Conservation (phyloP, 1,140 invertebrate species). For the Cotesia typhae region DNA sequence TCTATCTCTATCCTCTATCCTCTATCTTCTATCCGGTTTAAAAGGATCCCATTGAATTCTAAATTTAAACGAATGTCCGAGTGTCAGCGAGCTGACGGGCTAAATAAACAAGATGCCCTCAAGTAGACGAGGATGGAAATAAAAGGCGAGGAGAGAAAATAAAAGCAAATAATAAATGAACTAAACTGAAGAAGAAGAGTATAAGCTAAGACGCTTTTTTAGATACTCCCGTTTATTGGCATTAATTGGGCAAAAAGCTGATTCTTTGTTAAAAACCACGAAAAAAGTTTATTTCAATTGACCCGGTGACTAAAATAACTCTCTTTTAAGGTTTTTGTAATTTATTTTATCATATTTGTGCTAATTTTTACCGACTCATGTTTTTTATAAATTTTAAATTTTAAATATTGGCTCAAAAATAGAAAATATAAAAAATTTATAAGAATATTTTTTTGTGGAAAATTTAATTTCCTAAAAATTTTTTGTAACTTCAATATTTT, state of each 20-base stretch:
- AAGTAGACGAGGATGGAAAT: conserved; percentile 35
- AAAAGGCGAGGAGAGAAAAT: background rate
- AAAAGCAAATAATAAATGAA: conserved; percentile 32
- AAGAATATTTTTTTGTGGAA: background rate
- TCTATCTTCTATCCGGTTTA: conserved; percentile 44
- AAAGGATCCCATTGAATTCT: conserved; percentile 67
- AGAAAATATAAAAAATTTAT: background rate
- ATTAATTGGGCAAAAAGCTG: too few relatives aligned
- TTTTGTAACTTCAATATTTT: too few relatives aligned
- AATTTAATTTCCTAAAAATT: background rate
- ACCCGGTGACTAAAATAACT: too few relatives aligned
- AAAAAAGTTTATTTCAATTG: too few relatives aligned
- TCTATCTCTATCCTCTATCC: conserved; percentile 21
- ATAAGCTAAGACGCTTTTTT: background rate
- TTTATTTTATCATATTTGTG: too few relatives aligned
- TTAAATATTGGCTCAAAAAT: too few relatives aligned
- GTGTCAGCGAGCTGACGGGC: conserved; percentile 64
- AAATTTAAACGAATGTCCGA: conserved; percentile 67
- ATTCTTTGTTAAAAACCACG: too few relatives aligned
- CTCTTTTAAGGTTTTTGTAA: too few relatives aligned
- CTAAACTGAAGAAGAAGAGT: conserved; percentile 17
- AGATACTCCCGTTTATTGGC: too few relatives aligned
- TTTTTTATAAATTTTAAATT: too few relatives aligned
- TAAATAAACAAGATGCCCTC: conserved; percentile 65
- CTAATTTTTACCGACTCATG: too few relatives aligned